Percentiles rank a stretch among this genome's conserved stretches.
Conservation (phyloP, 2,888 invertebrate genomes). For the Ecdyonurus torrentis region DNA sequence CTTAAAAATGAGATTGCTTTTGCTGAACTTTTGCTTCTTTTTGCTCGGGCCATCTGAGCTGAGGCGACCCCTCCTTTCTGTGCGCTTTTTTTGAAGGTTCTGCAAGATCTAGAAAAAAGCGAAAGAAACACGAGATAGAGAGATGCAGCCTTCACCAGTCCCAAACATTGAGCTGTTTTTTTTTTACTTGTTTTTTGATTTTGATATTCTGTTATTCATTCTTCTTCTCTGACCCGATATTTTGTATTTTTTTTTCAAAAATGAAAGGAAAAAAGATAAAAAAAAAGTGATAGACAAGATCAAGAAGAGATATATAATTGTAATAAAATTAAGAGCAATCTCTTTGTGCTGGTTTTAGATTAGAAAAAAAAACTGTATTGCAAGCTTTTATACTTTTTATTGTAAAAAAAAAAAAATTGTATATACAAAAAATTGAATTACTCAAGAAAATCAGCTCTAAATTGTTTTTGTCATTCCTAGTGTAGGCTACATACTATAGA, state of each 20-base stretch:
- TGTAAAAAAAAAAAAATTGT: no score
- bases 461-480: background rate
- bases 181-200: no score
- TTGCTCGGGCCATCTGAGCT: slow-evolving; percentile 76
- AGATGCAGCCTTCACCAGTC: slow-evolving; percentile 8
- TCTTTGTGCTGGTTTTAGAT: background rate
- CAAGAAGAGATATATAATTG: background rate
- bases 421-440: no score
- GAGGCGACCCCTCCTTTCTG: slow-evolving; percentile 92
- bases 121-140: slow-evolving; percentile 77
- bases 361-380: background rate
- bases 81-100: slow-evolving; percentile 98
- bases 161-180: background rate
- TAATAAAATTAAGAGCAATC: background rate
- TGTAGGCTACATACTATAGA: slow-evolving; percentile 2
- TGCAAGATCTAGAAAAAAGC: slow-evolving; percentile 93
- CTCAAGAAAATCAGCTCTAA: background rate
- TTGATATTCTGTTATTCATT: background rate
- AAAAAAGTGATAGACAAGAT: background rate
- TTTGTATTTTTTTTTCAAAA: background rate
- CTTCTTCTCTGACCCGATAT: slow-evolving; percentile 2
- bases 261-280: slow-evolving; percentile 6
- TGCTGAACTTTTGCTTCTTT: slow-evolving; percentile 83
- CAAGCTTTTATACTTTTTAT: no score
- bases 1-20: slow-evolving; percentile 98